Conservation (phyloP, 2,888 invertebrate genomes). For the Lepas anatifera region DNA sequence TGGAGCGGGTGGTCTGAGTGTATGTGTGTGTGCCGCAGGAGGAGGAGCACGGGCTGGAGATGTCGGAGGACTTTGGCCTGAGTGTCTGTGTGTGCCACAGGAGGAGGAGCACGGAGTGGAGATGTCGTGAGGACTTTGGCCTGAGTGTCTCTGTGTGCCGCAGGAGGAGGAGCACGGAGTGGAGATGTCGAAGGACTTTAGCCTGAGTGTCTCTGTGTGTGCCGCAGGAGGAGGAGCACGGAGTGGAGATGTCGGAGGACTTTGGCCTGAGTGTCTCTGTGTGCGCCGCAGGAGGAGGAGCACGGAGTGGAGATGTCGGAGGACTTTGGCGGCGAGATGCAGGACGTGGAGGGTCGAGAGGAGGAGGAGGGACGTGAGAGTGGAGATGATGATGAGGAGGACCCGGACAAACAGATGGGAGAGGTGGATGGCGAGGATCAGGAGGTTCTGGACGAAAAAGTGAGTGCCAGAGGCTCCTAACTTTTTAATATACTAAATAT, state of each 20-base stretch:
- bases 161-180: too few species aligned
- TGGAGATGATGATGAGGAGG: conserved; percentile 46
- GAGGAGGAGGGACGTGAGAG: conserved; percentile 50
- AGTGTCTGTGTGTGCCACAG: too few species aligned
- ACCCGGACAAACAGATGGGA: conserved; percentile 92
- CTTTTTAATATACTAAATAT: too few species aligned
- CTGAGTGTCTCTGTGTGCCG: too few species aligned
- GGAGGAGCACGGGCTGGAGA: conserved; percentile 84
- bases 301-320: conserved; percentile 92
- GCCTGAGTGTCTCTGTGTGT: too few species aligned
- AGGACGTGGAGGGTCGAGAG: conserved; percentile 55
- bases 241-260: conserved; percentile 91
- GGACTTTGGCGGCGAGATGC: conserved; percentile 80
- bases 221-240: conserved; percentile 75
- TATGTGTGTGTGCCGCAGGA: too few species aligned
- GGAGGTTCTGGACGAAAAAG: conserved; percentile 30
- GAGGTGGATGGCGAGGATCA: conserved; percentile 56
- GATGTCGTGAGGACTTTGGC: too few species aligned
- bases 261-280: too few species aligned
- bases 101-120: too few species aligned
- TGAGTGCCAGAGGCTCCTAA: too few species aligned
- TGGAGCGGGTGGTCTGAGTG: conserved; percentile 93
- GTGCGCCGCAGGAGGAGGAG: conserved; percentile 65
- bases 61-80: conserved; percentile 93
- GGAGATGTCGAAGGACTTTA: too few species aligned